Conservation (phyloP, 2,113 vertebrate genomes). For the Hydrochoerus hydrochaeris region DNA sequence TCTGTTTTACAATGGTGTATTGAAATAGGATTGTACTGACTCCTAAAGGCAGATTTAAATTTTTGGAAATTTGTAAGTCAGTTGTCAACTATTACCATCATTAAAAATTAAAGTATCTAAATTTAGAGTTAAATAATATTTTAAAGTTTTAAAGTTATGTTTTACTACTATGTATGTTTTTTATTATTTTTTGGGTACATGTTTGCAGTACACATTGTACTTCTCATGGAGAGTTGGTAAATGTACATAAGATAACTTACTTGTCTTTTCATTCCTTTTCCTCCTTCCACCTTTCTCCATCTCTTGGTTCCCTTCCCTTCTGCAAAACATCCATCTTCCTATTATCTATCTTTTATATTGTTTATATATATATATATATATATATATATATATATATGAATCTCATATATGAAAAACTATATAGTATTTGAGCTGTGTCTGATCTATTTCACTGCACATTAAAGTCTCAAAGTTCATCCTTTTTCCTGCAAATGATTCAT, state of each 20-base stretch:
- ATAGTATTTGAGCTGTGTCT: not conserved
- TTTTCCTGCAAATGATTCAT: no score
- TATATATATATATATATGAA: no score
- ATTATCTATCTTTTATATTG: no score
- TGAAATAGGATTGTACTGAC: not conserved
- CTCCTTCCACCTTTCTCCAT: not conserved
- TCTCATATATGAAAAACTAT: not conserved
- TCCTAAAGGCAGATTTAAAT: not conserved
- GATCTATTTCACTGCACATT: not conserved
- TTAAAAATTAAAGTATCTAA: constrained; percentile 18
- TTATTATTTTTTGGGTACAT: not conserved
- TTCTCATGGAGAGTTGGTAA: not conserved
- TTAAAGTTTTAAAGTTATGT: not conserved
- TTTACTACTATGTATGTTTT: not conserved
- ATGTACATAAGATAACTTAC: not conserved
- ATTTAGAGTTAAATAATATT: not conserved
- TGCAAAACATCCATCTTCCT: not conserved
- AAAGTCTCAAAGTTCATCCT: not conserved
- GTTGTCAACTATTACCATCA: not conserved
- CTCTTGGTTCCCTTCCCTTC: not conserved
- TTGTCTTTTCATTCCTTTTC: not conserved
- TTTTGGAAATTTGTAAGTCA: not conserved
- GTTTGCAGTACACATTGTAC: not conserved
- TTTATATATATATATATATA: no score
- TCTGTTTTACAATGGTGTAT: not conserved